Evolutionary conservation across 2,113 vertebrate genomes (phyloP).

Genomic region (Plecturocebus donacophilus): DNA sequence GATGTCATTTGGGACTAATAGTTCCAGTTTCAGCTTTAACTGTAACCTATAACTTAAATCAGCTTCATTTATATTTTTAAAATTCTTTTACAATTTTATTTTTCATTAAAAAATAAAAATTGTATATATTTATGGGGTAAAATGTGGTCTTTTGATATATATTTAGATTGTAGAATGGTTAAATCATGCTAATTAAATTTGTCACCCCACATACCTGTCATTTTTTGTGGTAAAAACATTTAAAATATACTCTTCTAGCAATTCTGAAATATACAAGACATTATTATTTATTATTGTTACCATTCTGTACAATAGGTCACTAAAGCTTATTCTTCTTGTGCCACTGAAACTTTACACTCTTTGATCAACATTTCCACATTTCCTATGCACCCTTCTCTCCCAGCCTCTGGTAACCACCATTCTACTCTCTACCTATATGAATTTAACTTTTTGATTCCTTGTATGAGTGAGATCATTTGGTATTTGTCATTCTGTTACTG

Average conservation of each 20-base stretch:
- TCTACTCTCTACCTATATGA: not conserved
- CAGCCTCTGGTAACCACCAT: not conserved
- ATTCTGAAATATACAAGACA: not conserved
- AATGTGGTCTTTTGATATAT: not conserved
- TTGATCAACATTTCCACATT: not conserved
- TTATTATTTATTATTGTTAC: not conserved
- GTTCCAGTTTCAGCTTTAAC: not conserved
- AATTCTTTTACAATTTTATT: not conserved
- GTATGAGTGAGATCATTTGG: too few relatives aligned
- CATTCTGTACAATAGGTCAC: not conserved
- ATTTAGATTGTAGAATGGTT: not conserved
- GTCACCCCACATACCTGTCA: not conserved
- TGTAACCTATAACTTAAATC: not conserved
- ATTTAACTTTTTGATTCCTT: not conserved
- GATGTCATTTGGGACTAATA: not conserved
- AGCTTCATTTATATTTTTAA: not conserved
- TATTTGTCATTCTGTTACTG: not conserved
- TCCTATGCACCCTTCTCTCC: too few relatives aligned
- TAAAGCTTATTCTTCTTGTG: not conserved
- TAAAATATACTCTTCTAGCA: not conserved
- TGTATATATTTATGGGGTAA: not conserved
- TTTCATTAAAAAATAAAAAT: not conserved
- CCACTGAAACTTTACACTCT: not conserved
- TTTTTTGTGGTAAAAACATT: not conserved
- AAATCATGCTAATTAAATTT: not conserved